Percentiles rank a stretch among this genome's conserved stretches.
Evolutionary conservation across 2,113 vertebrate species (phyloP).

Genomic region (Gambusia affinis): DNA sequence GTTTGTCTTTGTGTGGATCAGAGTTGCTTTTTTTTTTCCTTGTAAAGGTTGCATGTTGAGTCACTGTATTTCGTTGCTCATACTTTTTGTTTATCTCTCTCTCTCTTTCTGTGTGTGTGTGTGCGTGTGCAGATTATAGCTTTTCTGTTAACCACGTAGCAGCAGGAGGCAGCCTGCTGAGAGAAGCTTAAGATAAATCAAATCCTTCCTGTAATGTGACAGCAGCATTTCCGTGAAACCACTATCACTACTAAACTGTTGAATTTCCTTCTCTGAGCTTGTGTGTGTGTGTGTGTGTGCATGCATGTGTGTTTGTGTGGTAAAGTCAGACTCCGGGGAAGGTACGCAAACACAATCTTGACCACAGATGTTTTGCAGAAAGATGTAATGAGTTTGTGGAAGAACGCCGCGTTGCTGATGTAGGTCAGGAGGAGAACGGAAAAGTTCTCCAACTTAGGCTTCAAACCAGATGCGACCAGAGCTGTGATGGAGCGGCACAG

Average conservation of each 20-base stretch:
- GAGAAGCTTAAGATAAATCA: constrained; percentile 68
- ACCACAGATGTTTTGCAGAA: constrained; percentile 39
- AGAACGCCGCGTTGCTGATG: constrained; percentile 56
- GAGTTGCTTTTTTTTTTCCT: neutral
- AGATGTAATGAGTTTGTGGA: constrained; percentile 53
- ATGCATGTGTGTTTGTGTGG: constrained; percentile 14
- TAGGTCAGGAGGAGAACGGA: constrained; percentile 69
- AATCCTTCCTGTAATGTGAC: constrained; percentile 75
- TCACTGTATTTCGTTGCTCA: constrained; percentile 14
- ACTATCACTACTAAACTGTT: constrained; percentile 65
- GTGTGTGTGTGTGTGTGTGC: constrained; percentile 13
- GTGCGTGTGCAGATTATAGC: constrained; percentile 59
- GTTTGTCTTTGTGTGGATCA: neutral
- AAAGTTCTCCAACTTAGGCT: constrained; percentile 63
- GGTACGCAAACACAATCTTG: constrained; percentile 9
- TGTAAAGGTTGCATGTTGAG: constrained; percentile 4
- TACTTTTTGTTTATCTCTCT: constrained; percentile 18
- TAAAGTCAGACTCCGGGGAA: neutral
- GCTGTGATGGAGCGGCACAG: constrained; percentile 54
- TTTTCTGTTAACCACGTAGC: constrained; percentile 69
- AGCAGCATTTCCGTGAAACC: constrained; percentile 61
- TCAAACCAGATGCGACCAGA: constrained; percentile 56
- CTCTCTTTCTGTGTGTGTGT: constrained; percentile 13
- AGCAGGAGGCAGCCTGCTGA: constrained; percentile 62
- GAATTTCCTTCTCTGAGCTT: constrained; percentile 23